Conservation (phyloP, 1,140 invertebrate species). For the Pantala flavescens region DNA sequence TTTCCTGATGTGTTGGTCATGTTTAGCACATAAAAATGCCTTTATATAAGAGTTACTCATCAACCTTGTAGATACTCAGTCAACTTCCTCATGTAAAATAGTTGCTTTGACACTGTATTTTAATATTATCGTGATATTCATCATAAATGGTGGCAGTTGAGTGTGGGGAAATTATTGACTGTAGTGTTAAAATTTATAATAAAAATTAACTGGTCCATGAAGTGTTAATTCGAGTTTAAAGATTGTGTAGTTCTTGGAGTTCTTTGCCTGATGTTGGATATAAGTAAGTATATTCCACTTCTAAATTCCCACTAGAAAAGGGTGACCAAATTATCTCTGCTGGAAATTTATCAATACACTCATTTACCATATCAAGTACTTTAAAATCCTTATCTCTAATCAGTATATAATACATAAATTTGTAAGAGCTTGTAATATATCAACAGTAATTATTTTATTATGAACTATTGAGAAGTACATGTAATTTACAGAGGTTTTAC, state of each 20-base stretch:
- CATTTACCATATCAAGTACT: too few relatives aligned
- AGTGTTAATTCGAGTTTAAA: constrained; percentile 2
- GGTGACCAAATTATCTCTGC: too few relatives aligned
- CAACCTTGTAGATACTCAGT: constrained; percentile 17
- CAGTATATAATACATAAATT: too few relatives aligned
- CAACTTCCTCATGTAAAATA: not conserved
- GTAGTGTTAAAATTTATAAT: constrained; percentile 16
- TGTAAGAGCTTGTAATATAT: too few relatives aligned
- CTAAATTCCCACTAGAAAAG: not conserved
- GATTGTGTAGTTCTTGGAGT: not conserved
- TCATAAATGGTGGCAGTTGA: constrained; percentile 16
- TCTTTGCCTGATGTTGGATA: not conserved
- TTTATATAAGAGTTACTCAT: constrained; percentile 17
- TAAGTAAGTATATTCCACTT: not conserved
- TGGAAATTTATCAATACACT: too few relatives aligned
- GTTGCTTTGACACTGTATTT: constrained; percentile 16
- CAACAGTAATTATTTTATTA: too few relatives aligned
- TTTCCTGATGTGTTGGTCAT: constrained; percentile 15
- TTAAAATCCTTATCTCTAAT: too few relatives aligned
- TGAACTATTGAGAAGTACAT: too few relatives aligned
- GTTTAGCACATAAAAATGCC: constrained; percentile 15
- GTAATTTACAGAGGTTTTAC: too few relatives aligned
- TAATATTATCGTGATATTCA: constrained; percentile 17
- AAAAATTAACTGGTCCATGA: constrained; percentile 16
- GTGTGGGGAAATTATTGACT: constrained; percentile 12